phyloP scores from a whole-genome alignment of 2,113 vertebrate genomes.

The Oreocharis arfaki region DNA sequence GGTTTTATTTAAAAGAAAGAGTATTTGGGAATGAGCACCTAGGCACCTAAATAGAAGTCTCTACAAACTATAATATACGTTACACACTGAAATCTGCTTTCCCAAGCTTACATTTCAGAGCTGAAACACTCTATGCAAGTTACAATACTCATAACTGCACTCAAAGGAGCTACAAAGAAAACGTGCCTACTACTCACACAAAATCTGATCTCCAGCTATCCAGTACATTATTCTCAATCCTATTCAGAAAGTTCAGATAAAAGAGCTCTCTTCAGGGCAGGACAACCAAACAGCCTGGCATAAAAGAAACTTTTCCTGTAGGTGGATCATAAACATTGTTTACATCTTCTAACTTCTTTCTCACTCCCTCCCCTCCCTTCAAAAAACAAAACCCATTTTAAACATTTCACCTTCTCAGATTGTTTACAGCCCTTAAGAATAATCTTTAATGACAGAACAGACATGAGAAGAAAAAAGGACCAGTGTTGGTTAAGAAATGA shows the following conservation, averaged over 20 bases:
- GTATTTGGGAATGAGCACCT: neutral
- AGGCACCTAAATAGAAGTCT: neutral
- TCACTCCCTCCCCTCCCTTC: neutral
- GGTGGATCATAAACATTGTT: neutral
- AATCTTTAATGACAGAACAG: neutral
- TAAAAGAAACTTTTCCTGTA: neutral
- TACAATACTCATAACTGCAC: neutral
- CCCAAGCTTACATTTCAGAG: neutral
- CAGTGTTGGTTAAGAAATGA: neutral
- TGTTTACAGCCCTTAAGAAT: neutral
- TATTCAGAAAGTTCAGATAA: neutral
- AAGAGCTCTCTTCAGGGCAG: neutral
- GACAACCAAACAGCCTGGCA: neutral
- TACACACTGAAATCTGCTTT: neutral
- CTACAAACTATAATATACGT: neutral
- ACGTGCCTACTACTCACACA: neutral
- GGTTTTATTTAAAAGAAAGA: neutral
- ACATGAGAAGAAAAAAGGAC: neutral
- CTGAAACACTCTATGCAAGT: neutral
- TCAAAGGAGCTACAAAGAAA: neutral
- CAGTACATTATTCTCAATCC: neutral
- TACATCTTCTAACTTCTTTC: neutral
- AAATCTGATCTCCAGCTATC: neutral
- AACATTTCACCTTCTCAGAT: neutral
- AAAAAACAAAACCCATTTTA: neutral